phyloP scores from a whole-genome alignment of 2,113 vertebrate genomes.

The Oncorhynchus mykiss region DNA sequence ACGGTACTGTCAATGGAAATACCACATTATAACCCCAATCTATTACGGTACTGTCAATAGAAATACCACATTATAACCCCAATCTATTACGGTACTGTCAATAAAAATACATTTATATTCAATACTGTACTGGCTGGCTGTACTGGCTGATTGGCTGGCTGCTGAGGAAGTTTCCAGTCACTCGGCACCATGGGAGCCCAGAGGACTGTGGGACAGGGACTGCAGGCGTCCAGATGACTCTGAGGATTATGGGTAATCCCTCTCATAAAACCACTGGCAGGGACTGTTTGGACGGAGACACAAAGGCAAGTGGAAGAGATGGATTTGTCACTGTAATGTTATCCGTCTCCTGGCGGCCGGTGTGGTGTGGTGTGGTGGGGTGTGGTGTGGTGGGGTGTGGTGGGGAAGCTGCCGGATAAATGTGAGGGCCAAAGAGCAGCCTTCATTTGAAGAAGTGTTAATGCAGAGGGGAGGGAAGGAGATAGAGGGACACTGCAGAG shows the following conservation, averaged over 20 bases:
- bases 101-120: no score
- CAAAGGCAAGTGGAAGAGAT: conserved; percentile 40
- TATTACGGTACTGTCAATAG: no score
- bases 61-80: no score
- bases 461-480: background rate
- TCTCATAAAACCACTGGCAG: conserved; percentile 32
- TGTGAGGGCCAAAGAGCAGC: conserved; percentile 16
- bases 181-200: conserved; percentile 12
- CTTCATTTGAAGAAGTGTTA: conserved; percentile 22
- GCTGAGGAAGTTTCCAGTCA: conserved; percentile 3
- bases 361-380: background rate
- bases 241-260: conserved; percentile 52
- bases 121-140: background rate
- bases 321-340: conserved; percentile 53
- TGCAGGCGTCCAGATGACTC: conserved; percentile 29
- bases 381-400: background rate
- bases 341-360: conserved; percentile 20
- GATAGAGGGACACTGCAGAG: background rate
- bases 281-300: conserved; percentile 35
- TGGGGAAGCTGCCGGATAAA: conserved; percentile 18
- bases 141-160: conserved; percentile 28
- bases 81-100: no score
- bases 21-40: no score
- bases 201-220: conserved; percentile 26
- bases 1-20: no score